A percentile compares a stretch with the other conserved stretches of the same genome.
phyloP scores from a whole-genome alignment of 2,888 invertebrate genomes.

The Diarsia rubi region DNA sequence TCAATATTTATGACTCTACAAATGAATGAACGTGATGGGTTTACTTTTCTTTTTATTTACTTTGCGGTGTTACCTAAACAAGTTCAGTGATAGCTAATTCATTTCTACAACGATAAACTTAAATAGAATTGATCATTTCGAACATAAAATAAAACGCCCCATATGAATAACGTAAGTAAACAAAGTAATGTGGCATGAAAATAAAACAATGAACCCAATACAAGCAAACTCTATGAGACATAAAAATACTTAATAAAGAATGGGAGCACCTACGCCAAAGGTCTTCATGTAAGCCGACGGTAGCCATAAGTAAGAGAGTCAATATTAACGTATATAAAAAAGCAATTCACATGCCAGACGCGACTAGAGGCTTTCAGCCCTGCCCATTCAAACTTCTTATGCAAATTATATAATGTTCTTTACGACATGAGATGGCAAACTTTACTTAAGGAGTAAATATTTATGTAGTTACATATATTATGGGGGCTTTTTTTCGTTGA shows the following conservation, averaged over 20 bases:
- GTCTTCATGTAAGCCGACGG: conserved; percentile 50
- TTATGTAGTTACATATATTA: conserved; percentile 79
- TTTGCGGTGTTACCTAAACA: neutral
- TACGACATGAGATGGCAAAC: conserved; percentile 88
- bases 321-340: conserved; percentile 80
- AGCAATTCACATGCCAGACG: conserved; percentile 89
- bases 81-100: neutral
- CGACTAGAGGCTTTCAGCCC: conserved; percentile 86
- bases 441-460: conserved; percentile 89
- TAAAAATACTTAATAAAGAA: conserved; percentile 45
- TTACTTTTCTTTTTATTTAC: neutral
- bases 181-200: neutral
- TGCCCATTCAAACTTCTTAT: conserved; percentile 89
- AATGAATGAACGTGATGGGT: neutral
- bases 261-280: conserved; percentile 46
- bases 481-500: conserved; percentile 59
- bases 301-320: conserved; percentile 79
- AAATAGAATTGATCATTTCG: neutral
- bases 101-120: neutral
- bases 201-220: conserved; percentile 4
- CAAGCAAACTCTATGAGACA: conserved; percentile 15
- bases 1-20: neutral
- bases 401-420: conserved; percentile 89
- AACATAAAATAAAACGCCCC: neutral
- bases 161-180: neutral